These are phyloP conservation scores for Drosophila cracens DNA, from an alignment of 2,888 invertebrate species.

Conservation along the genomic window DNA sequence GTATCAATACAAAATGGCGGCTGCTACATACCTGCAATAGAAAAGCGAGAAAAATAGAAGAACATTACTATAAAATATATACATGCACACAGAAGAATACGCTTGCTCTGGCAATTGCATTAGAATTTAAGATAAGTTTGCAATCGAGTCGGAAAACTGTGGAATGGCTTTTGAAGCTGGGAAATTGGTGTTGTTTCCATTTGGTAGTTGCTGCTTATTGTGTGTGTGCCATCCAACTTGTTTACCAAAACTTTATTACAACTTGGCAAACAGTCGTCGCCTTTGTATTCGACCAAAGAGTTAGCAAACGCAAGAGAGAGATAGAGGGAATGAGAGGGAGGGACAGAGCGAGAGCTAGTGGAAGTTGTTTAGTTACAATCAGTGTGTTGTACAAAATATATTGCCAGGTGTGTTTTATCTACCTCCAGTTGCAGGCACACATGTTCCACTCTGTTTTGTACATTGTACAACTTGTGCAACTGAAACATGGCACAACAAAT, in stretches of 20 bases:
- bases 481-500: constrained; percentile 36
- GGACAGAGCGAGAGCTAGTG: neutral
- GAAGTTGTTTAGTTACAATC: constrained; percentile 60
- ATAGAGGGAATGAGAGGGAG: neutral
- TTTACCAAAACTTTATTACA: constrained; percentile 80
- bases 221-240: constrained; percentile 48
- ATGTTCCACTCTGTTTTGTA: constrained; percentile 41
- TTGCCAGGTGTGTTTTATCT: constrained; percentile 39
- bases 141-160: constrained; percentile 9
- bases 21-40: constrained; percentile 66
- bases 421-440: constrained; percentile 14
- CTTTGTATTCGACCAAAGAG: constrained; percentile 60
- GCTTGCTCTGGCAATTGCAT: constrained; percentile 56
- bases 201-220: constrained; percentile 31
- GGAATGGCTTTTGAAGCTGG: constrained; percentile 4
- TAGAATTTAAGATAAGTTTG: constrained; percentile 77
- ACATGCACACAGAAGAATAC: constrained; percentile 26
- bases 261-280: constrained; percentile 78
- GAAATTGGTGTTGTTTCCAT: constrained; percentile 36
- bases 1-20: constrained; percentile 65
- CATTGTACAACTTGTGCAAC: constrained; percentile 48
- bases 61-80: constrained; percentile 67
- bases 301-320: neutral
- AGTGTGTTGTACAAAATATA: constrained; percentile 58
- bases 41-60: constrained; percentile 44